These are phyloP conservation scores for Myopa tessellatipennis DNA, from an alignment of 2,888 invertebrate genomes.

Conservation along the genomic window DNA sequence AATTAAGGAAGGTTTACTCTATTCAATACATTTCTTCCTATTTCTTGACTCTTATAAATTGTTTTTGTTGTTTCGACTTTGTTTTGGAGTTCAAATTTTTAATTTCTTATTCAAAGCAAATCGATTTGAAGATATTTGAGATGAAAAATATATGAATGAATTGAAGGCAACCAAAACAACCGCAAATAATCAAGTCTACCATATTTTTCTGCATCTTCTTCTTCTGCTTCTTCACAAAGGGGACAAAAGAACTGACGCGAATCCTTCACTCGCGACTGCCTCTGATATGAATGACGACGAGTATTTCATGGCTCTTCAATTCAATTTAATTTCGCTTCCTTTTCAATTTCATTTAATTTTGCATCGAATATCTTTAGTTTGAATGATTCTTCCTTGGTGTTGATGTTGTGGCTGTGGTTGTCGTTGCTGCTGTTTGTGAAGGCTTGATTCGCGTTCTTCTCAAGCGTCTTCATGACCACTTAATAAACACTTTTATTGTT, in stretches of 20 bases:
- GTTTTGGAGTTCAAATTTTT: constrained; percentile 44
- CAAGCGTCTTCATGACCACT: neutral
- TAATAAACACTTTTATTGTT: constrained; percentile 5
- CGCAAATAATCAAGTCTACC: neutral
- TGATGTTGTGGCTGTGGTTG: neutral
- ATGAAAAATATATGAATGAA: constrained; percentile 29
- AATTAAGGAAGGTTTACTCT: no score
- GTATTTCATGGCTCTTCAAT: constrained; percentile 26
- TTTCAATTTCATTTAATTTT: constrained; percentile 33
- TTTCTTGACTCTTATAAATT: no score
- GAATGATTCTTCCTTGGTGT: no score
- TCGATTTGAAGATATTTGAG: constrained; percentile 42
- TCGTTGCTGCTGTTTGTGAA: constrained; percentile 30
- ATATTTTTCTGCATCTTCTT: neutral
- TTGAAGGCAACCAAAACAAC: constrained; percentile 33
- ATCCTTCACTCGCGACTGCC: constrained; percentile 36
- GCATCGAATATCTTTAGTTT: constrained; percentile 25
- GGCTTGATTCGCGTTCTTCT: neutral
- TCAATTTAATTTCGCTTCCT: constrained; percentile 34
- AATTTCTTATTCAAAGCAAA: constrained; percentile 51
- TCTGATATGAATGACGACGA: constrained; percentile 33
- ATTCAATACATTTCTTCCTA: no score
- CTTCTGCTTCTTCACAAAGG: neutral
- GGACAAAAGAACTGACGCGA: constrained; percentile 44
- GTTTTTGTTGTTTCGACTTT: no score